Base-by-base conservation (phyloP, 2,113 vertebrate genomes). In the Strix uralensis region DNA sequence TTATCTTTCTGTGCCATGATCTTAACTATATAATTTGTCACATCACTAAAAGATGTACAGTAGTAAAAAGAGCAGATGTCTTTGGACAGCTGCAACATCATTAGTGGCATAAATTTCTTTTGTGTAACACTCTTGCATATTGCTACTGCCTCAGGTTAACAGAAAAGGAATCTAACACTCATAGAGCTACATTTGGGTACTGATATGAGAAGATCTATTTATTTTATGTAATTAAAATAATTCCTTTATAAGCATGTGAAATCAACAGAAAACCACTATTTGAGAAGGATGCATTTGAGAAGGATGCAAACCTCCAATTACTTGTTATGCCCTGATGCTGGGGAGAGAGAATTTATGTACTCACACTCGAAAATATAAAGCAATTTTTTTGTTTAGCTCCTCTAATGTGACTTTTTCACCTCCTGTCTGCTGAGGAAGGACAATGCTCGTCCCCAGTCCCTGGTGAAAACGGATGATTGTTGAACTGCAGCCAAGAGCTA, bases 1-100 rank as follows among this genome's bases (percentile, higher is more conserved):
- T 81, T 65, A 63, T 72, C 34, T 66, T 90, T 40, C 51, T 62
- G 38, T 78, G 79, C 25, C 46, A 13, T 23, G 14, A 73, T 70
- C 46, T 70, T 42, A 61, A 77, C 52, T 5, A 4, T n/a, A 44
- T n/a, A 1, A 44, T 88, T 90, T 86, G 15, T 90, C 71, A 59
- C 67, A 59, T 16, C 34, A 30, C 34, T 59, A 62, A 69, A 88
- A 77, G 29, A 88, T 25, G 51, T 44, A 80, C 51, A 55, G 40
- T 10, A 70, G 59, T 90, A 74, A 93, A 85, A 92, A 49, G 36
- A 93, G 63, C 79, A 95, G 90, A 82, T 90, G 92, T 73, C 30
- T 19, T 86, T 88, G 54, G 87, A 80, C 87, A 92, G 62, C 51
- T 96, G 88, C 81, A 94, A 54, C 46, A 88, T 42, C 71, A 62